Conservation (phyloP, 2,797 vertebrate genomes). For the Coendou prehensilis region DNA sequence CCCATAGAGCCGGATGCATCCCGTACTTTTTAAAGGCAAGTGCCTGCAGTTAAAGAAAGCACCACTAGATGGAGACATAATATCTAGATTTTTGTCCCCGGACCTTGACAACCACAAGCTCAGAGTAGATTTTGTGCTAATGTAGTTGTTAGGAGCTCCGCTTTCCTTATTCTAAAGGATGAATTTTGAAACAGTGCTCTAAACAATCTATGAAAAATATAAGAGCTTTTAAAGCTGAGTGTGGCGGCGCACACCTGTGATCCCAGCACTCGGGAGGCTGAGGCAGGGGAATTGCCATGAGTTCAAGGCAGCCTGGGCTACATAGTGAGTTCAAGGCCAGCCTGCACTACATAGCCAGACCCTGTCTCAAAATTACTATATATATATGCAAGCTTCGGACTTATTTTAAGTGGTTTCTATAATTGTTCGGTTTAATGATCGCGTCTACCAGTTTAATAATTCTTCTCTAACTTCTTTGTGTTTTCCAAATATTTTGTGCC, state of each 20-base stretch:
- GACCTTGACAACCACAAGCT: not conserved
- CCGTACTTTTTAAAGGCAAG: not conserved
- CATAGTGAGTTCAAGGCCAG: no score
- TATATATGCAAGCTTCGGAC: not conserved
- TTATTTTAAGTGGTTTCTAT: not conserved
- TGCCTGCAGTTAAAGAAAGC: not conserved
- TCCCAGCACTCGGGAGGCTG: not conserved
- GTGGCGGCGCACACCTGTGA: not conserved
- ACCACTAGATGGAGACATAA: constrained; percentile 66
- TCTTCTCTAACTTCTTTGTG: constrained; percentile 21
- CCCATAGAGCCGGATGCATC: not conserved
- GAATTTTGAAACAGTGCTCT: constrained; percentile 17
- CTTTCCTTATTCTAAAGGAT: not conserved
- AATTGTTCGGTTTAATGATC: not conserved
- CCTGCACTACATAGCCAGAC: no score
- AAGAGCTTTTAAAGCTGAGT: not conserved
- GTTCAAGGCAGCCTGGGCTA: not conserved
- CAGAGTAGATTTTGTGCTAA: not conserved
- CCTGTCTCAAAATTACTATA: no score
- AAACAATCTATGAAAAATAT: not conserved
- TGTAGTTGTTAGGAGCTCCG: not conserved
- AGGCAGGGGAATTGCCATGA: not conserved
- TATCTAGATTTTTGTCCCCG: not conserved
- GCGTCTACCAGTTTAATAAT: not conserved
- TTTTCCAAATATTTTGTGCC: constrained; percentile 49